A percentile compares a stretch with the other conserved stretches of the same genome.
These are phyloP conservation scores for Deilephila elpenor DNA, from an alignment of 2,888 invertebrate species.

Conservation along the genomic window DNA sequence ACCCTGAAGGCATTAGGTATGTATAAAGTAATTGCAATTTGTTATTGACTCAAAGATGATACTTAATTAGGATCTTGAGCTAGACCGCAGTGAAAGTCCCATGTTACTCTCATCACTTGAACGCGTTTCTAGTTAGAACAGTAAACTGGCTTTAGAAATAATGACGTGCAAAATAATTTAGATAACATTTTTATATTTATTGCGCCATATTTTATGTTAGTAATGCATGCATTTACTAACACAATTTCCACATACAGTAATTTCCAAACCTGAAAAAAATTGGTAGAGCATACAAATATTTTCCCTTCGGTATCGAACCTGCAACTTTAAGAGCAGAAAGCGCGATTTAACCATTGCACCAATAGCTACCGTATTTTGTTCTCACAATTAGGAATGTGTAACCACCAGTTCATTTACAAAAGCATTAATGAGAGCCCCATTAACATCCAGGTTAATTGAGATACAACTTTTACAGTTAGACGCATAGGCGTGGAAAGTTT, in stretches of 20 bases:
- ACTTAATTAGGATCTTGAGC: constrained; percentile 8
- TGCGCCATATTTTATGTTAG: too few species aligned
- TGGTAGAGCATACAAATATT: too few species aligned
- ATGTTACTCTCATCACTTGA: background rate
- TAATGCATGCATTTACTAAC: too few species aligned
- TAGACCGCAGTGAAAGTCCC: constrained; percentile 19
- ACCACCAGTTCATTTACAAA: background rate
- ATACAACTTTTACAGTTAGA: constrained; percentile 23
- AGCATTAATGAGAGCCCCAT: constrained; percentile 10
- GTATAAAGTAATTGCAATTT: background rate
- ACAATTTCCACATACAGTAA: too few species aligned
- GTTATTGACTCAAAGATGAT: constrained; percentile 1
- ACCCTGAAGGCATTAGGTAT: background rate
- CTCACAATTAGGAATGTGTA: background rate
- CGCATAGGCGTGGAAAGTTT: constrained; percentile 33
- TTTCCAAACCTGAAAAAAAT: too few species aligned
- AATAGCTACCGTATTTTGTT: background rate
- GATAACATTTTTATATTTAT: too few species aligned
- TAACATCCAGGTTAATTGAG: constrained; percentile 11
- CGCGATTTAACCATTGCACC: too few species aligned
- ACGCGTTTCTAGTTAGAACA: background rate
- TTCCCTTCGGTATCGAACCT: too few species aligned
- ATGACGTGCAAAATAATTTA: too few species aligned
- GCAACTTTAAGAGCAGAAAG: too few species aligned
- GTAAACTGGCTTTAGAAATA: too few species aligned